phyloP scores from a whole-genome alignment of 2,113 vertebrate species.

The Progne subis region DNA sequence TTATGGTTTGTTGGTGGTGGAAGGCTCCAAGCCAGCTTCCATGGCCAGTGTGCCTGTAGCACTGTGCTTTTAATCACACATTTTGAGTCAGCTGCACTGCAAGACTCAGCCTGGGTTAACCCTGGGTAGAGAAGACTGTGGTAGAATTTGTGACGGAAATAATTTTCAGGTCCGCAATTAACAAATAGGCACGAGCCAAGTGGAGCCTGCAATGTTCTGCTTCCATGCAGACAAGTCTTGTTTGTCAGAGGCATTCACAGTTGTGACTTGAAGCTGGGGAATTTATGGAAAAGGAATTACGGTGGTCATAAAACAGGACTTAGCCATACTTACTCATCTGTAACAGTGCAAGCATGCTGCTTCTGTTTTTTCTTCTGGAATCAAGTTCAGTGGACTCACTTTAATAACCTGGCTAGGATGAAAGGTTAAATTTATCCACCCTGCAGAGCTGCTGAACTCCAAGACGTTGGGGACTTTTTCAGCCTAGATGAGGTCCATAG shows the following conservation, averaged over 20 bases:
- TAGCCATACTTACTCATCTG: slow-evolving; percentile 11
- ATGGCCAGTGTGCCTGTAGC: background rate
- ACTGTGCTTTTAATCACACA: background rate
- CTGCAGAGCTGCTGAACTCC: background rate
- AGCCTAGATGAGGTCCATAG: background rate
- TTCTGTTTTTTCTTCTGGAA: slow-evolving; percentile 29
- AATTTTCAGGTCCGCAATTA: background rate
- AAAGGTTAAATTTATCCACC: slow-evolving; percentile 15
- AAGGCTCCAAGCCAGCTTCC: background rate
- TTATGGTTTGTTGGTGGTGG: background rate
- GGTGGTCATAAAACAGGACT: slow-evolving; percentile 36
- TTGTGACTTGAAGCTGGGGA: slow-evolving; percentile 27
- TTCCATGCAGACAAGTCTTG: slow-evolving; percentile 16
- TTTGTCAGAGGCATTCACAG: slow-evolving; percentile 22
- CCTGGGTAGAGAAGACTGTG: background rate
- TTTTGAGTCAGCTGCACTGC: background rate
- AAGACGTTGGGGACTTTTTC: background rate
- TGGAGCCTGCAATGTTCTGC: background rate
- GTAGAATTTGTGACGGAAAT: background rate
- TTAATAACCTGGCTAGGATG: slow-evolving; percentile 17
- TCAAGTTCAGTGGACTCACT: background rate
- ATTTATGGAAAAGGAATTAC: slow-evolving; percentile 54
- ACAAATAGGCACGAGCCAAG: background rate
- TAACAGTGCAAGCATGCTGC: background rate
- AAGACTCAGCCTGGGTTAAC: background rate